Percentiles rank a stretch among this genome's conserved stretches.
phyloP scores from a whole-genome alignment of 2,888 invertebrate species.

The Lepetodrilus schrolli region DNA sequence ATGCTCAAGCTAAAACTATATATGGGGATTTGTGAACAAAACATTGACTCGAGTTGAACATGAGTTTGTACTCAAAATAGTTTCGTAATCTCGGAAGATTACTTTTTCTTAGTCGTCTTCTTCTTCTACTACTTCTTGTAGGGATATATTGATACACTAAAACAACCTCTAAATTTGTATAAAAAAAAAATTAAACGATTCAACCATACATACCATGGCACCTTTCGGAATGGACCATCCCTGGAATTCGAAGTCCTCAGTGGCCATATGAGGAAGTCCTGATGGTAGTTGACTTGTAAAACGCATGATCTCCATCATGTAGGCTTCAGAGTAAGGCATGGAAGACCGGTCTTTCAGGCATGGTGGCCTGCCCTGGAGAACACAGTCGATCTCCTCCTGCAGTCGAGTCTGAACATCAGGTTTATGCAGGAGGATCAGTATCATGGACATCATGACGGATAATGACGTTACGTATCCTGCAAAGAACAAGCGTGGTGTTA shows the following conservation, averaged over 20 bases:
- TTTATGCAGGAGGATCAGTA: conserved; percentile 41
- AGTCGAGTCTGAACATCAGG: conserved; percentile 42
- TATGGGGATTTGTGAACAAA: too few relatives aligned
- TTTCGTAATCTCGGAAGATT: too few relatives aligned
- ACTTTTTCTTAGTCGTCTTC: too few relatives aligned
- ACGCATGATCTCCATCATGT: conserved; percentile 32
- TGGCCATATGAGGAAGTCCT: conserved; percentile 29
- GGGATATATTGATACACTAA: too few relatives aligned
- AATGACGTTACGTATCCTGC: conserved; percentile 29
- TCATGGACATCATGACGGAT: conserved; percentile 34
- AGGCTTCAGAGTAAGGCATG: conserved; percentile 40
- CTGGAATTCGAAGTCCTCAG: conserved; percentile 18
- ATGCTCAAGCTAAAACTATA: too few relatives aligned
- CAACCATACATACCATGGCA: background rate
- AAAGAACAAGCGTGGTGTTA: background rate
- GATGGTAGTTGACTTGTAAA: conserved; percentile 33
- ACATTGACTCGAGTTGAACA: too few relatives aligned
- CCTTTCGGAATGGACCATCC: background rate
- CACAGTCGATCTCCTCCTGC: conserved; percentile 37
- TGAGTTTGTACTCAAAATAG: too few relatives aligned
- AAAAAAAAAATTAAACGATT: background rate
- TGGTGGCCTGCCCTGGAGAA: conserved; percentile 35
- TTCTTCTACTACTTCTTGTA: too few relatives aligned
- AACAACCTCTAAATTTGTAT: conserved; percentile 60
- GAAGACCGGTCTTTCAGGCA: conserved; percentile 31